Base-by-base conservation (phyloP, 1,140 invertebrate genomes). In the Cyclargus thomasi region DNA sequence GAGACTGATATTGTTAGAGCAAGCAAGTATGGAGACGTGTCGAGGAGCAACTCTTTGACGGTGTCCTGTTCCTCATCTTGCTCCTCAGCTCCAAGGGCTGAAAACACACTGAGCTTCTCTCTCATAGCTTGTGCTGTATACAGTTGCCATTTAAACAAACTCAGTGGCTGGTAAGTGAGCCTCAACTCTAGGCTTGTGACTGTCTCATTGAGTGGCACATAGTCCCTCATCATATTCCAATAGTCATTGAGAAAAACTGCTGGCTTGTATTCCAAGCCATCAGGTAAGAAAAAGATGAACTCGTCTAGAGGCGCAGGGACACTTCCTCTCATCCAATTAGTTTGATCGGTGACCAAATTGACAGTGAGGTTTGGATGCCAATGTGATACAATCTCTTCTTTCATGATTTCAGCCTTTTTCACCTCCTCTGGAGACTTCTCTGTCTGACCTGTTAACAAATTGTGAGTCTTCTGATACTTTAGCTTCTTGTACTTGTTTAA, bases 321-420 rank as follows among this genome's bases (percentile, higher is more conserved):
- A 78, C 93, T 95, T 72, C 97, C 97, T 79, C 94, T 93, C 10
- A 95, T 93, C 98, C 98, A 99, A 72, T 95, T 94, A 0, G 98
- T 99, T 86, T 98, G 97, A 91, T 99, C 99, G 69, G 96, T 96
- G 21, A 99, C 94, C 47, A 99, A 84, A 91, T 99, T 99, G 23
- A 99, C 92, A 0, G 99, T 99, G 70, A 99, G 86, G 92, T 99
- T 99, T 1, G 98, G 97, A 94, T 99, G 99, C 98, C 98, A 99
- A 88, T 99, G 98, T 16, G 98, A 99, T 0, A 99, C 89, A 70
- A 99, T 96, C 92, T 98, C 97, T 76, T 94, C 93, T 78, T 95
- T 94, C 84, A 96, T 93, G 69, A 94, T 93, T 86, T 97, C 95
- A 8, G 95, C 95, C 92, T 96, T 97, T 87, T 94, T 91, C 68